Conservation (phyloP, 2,113 vertebrate species). For the Takifugu bimaculatus region DNA sequence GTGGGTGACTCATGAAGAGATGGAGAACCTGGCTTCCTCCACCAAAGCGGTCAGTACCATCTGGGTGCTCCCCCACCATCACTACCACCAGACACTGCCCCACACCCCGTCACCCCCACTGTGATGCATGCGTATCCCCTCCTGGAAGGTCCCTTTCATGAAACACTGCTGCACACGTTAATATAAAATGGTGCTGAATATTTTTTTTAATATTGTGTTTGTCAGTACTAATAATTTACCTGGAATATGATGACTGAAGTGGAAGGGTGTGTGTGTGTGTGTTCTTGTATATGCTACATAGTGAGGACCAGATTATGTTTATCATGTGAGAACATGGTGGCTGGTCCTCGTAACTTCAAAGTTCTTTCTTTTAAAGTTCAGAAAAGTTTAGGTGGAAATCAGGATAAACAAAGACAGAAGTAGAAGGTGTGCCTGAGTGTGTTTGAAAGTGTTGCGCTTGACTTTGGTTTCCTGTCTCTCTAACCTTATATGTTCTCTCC, state of each 20-base stretch:
- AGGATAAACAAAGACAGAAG: too few relatives aligned
- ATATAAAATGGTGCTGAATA: conserved; percentile 22
- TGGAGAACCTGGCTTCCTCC: conserved; percentile 93
- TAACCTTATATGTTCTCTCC: conserved; percentile 61
- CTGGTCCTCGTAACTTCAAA: too few relatives aligned
- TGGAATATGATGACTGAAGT: too few relatives aligned
- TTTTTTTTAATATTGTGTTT: too few relatives aligned
- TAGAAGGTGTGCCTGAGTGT: too few relatives aligned
- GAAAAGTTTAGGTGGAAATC: too few relatives aligned
- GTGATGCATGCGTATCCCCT: conserved; percentile 47
- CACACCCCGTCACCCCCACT: conserved; percentile 52
- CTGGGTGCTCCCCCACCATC: conserved; percentile 61
- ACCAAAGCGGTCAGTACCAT: conserved; percentile 92
- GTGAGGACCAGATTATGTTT: not conserved
- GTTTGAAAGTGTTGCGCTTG: not conserved
- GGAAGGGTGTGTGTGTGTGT: conserved; percentile 10
- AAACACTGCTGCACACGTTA: conserved; percentile 20
- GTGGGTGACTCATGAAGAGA: conserved; percentile 98
- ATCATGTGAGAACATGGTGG: too few relatives aligned
- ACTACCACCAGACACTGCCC: conserved; percentile 44
- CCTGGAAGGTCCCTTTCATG: conserved; percentile 26
- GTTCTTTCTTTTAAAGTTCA: too few relatives aligned
- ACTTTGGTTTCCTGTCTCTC: conserved; percentile 18
- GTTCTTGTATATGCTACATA: conserved; percentile 8
- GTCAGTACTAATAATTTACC: too few relatives aligned